Conservation (phyloP, 2,888 invertebrate species). For the Pasiphila rectangulata region DNA sequence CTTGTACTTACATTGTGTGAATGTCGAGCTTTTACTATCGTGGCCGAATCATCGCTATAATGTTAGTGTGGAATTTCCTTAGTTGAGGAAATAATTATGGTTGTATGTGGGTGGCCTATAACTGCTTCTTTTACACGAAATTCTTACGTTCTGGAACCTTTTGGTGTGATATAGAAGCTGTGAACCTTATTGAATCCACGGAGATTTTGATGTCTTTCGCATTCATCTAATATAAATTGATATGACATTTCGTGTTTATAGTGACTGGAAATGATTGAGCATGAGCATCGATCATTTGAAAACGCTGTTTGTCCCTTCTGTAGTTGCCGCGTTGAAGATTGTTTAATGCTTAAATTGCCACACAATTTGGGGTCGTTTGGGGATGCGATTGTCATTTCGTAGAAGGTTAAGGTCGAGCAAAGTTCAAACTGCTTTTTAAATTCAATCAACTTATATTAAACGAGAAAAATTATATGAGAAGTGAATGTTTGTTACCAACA, state of each 20-base stretch:
- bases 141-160: too few species aligned
- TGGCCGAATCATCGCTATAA: constrained; percentile 18
- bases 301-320: constrained; percentile 36
- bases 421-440: too few species aligned
- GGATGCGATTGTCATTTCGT: constrained; percentile 24
- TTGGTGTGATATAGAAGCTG: too few species aligned
- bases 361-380: constrained; percentile 35
- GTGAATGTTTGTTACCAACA: too few species aligned
- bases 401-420: constrained; percentile 25
- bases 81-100: constrained; percentile 10
- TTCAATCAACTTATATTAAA: too few species aligned
- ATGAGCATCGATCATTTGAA: constrained; percentile 35
- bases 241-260: constrained; percentile 3
- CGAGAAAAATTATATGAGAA: too few species aligned
- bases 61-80: constrained; percentile 12
- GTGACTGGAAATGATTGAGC: constrained; percentile 29
- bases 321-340: constrained; percentile 44
- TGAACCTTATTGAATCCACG: too few species aligned
- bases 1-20: constrained; percentile 20
- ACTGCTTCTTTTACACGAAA: too few species aligned
- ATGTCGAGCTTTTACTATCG: constrained; percentile 22
- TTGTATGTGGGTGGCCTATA: constrained; percentile 13
- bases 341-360: constrained; percentile 44
- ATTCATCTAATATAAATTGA: neutral
- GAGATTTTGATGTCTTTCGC: too few species aligned